Evolutionary conservation across 2,797 vertebrate genomes (phyloP).

Genomic region (Sebastes alutus): DNA sequence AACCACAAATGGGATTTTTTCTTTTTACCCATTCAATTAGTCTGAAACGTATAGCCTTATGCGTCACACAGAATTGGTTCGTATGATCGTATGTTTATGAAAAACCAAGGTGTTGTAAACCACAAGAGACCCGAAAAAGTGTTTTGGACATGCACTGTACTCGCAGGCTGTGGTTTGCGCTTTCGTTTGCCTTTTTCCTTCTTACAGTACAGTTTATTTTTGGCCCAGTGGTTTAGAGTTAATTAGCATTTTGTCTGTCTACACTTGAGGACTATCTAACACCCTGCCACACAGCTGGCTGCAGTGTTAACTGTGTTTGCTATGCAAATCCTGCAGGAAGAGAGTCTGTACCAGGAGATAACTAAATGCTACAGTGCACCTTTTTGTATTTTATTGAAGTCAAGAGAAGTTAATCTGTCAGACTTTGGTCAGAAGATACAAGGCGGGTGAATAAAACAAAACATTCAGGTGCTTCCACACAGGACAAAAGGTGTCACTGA

Average conservation of each 20-base stretch:
- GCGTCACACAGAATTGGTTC: background rate
- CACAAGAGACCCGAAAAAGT: background rate
- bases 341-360: conserved; percentile 1
- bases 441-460: background rate
- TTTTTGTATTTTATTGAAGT: background rate
- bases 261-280: background rate
- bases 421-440: background rate
- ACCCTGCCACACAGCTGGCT: conserved; percentile 10
- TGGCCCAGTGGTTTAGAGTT: background rate
- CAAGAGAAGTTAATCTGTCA: background rate
- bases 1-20: too few relatives aligned
- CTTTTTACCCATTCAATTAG: too few relatives aligned
- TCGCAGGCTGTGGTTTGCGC: background rate
- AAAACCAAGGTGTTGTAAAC: background rate
- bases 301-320: conserved; percentile 10
- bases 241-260: conserved; percentile 13
- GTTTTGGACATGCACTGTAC: background rate
- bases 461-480: background rate
- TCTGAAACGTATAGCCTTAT: background rate
- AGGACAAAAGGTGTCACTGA: background rate
- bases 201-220: background rate
- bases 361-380: conserved; percentile 11
- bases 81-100: background rate
- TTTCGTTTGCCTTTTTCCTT: background rate
- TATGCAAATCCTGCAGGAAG: conserved; percentile 25